A percentile compares a stretch with the other conserved stretches of the same genome.
Evolutionary conservation across 2,888 invertebrate genomes (phyloP).

Genomic region (Colletes collaris): DNA sequence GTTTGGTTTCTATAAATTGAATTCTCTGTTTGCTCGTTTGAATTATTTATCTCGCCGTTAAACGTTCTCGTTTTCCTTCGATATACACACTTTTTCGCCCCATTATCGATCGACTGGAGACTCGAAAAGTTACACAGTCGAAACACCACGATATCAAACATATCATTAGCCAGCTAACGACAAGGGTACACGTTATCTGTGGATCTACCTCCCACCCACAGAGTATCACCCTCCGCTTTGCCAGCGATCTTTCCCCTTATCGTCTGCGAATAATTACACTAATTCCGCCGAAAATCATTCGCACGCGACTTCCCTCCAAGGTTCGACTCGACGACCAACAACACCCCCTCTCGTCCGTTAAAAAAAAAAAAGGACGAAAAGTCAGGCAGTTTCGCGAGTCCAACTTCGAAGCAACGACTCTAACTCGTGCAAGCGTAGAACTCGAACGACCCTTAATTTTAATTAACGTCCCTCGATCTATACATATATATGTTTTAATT

Average conservation of each 20-base stretch:
- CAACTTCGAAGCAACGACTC: neutral
- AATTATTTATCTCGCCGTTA: too few relatives aligned
- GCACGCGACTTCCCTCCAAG: conserved; percentile 17
- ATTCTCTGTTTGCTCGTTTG: too few relatives aligned
- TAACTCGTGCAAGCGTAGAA: too few relatives aligned
- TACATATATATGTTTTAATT: too few relatives aligned
- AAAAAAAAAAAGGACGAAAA: neutral
- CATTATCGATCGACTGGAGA: too few relatives aligned
- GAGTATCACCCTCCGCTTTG: neutral
- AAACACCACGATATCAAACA: neutral
- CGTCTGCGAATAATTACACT: conserved; percentile 26
- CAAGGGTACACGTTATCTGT: conserved; percentile 13
- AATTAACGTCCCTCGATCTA: conserved; percentile 3
- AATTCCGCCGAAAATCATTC: conserved; percentile 10
- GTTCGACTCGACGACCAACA: neutral
- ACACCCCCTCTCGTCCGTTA: neutral
- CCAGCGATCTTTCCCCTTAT: conserved; percentile 21
- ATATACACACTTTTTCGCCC: too few relatives aligned
- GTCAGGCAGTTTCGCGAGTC: neutral
- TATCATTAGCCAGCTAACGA: conserved; percentile 3
- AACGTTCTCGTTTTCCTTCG: too few relatives aligned
- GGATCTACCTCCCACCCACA: conserved; percentile 1
- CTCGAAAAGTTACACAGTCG: too few relatives aligned
- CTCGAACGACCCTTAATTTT: conserved; percentile 25
- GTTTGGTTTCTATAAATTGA: too few relatives aligned